Evolutionary conservation across 37 sponge, comb jelly and placozoan genomes (phyloP).

Genomic region (Hormiphora californensis): DNA sequence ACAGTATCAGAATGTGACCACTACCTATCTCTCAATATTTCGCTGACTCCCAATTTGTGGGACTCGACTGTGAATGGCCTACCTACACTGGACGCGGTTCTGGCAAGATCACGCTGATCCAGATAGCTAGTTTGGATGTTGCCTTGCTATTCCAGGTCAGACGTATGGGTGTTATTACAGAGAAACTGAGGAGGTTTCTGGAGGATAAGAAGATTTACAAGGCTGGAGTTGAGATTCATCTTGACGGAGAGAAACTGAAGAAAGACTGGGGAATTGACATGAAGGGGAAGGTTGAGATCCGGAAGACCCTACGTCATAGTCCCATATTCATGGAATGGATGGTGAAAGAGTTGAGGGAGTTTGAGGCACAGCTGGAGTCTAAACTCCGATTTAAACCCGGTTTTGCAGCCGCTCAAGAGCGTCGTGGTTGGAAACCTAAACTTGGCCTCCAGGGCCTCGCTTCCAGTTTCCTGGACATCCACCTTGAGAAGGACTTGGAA

Average conservation of each 20-base stretch:
- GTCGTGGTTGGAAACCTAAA: not conserved
- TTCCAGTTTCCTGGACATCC: not conserved
- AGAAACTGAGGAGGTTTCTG: not conserved
- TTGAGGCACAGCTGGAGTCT: not conserved
- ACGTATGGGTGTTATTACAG: constrained; percentile 1
- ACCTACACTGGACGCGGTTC: too few species aligned
- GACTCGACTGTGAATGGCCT: constrained; percentile 47
- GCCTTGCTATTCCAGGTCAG: not conserved
- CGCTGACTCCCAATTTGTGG: too few species aligned
- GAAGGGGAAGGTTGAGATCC: not conserved
- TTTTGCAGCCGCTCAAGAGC: not conserved
- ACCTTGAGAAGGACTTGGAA: not conserved
- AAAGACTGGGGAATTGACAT: not conserved
- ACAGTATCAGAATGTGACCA: too few species aligned
- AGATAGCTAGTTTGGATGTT: not conserved
- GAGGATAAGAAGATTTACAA: not conserved
- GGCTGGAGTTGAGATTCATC: constrained; percentile 8
- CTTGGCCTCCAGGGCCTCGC: not conserved
- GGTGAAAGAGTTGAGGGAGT: not conserved
- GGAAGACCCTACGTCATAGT: not conserved
- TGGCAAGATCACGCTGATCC: constrained; percentile 16
- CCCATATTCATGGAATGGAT: not conserved
- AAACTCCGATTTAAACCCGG: not conserved
- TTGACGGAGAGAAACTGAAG: constrained; percentile 29
- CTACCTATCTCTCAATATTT: too few species aligned